Conservation (phyloP, 2,888 invertebrate genomes). For the Chirona hameri region DNA sequence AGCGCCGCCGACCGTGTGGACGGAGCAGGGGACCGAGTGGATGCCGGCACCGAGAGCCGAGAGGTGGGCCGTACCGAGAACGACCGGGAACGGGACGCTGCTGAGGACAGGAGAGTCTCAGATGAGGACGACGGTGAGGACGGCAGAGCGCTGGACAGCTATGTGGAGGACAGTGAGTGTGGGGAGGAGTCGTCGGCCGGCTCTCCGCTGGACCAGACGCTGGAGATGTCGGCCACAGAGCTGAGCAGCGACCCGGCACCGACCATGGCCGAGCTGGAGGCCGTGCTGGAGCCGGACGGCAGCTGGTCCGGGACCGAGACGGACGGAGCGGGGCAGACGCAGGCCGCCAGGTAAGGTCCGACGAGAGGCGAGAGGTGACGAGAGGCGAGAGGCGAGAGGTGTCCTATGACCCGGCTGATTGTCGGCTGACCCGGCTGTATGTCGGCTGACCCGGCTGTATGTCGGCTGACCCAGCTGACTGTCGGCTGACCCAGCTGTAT, state of each 20-base stretch:
- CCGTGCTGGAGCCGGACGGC: neutral
- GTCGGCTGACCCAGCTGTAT: too few relatives aligned
- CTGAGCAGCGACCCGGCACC: conserved; percentile 3
- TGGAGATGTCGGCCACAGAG: neutral
- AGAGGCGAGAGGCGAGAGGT: neutral
- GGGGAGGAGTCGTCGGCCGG: neutral
- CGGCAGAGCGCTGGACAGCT: neutral
- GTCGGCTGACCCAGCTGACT: neutral
- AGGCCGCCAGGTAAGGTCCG: neutral
- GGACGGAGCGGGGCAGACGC: neutral
- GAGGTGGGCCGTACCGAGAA: neutral
- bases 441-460: too few relatives aligned
- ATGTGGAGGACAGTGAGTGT: neutral
- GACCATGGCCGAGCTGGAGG: neutral
- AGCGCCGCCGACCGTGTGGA: neutral
- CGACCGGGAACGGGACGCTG: neutral
- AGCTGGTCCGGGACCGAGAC: neutral
- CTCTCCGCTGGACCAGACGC: neutral
- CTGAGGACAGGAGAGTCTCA: too few relatives aligned
- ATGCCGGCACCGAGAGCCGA: neutral
- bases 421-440: too few relatives aligned
- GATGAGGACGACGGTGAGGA: neutral
- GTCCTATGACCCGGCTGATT: too few relatives aligned
- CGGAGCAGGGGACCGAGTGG: neutral
- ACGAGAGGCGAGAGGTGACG: neutral